These are phyloP conservation scores for Eupeodes latifasciatus DNA, from an alignment of 2,888 invertebrate genomes.

Conservation along the genomic window DNA sequence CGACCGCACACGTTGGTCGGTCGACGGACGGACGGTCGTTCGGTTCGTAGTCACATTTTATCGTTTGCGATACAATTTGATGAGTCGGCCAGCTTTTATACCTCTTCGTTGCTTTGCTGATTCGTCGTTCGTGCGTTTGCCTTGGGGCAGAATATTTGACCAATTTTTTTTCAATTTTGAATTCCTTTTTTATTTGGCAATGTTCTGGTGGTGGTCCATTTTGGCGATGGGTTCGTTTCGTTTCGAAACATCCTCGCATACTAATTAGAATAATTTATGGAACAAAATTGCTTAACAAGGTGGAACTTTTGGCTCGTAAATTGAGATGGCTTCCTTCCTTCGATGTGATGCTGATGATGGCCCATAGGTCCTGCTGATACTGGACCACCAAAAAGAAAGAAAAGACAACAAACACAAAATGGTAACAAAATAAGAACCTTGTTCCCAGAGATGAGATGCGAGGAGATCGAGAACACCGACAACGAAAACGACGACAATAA, in stretches of 20 bases:
- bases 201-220: conserved; percentile 73
- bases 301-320: conserved; percentile 76
- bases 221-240: conserved; percentile 37
- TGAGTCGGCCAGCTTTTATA: conserved; percentile 51
- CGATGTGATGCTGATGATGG: conserved; percentile 2
- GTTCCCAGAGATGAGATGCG: conserved; percentile 54
- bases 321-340: conserved; percentile 72
- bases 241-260: conserved; percentile 65
- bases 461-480: background rate
- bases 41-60: conserved; percentile 73
- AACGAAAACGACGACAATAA: background rate
- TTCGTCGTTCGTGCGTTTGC: conserved; percentile 27
- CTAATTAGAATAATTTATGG: conserved; percentile 77
- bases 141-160: conserved; percentile 10
- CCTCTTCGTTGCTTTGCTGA: conserved; percentile 7
- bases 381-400: conserved; percentile 6
- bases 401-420: conserved; percentile 7
- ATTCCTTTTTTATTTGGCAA: conserved; percentile 23
- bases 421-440: conserved; percentile 15
- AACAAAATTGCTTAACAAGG: conserved; percentile 76
- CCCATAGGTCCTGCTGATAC: background rate
- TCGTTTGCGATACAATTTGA: conserved; percentile 75
- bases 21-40: conserved; percentile 14
- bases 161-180: conserved; percentile 24
- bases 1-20: conserved; percentile 72